Percentiles rank a stretch among this genome's conserved stretches.
phyloP scores from a whole-genome alignment of 2,888 invertebrate genomes.

The Caenorhabditis angaria region DNA sequence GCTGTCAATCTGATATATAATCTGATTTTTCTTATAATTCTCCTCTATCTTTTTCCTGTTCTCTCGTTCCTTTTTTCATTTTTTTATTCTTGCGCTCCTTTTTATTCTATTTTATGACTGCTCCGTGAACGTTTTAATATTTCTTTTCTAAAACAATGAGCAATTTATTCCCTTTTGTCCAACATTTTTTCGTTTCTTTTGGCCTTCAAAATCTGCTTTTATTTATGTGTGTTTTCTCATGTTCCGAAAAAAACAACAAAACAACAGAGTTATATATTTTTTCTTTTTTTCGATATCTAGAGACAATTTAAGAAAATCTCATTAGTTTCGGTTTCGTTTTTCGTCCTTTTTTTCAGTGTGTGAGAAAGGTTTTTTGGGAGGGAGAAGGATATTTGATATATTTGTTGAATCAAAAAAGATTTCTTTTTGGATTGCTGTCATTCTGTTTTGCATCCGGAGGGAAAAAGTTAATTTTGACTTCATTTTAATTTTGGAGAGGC shows the following conservation, averaged over 20 bases:
- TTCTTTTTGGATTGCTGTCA: no score
- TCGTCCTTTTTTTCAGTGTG: background rate
- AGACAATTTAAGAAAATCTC: constrained; percentile 1
- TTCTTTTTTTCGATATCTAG: background rate
- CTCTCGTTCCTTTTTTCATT: background rate
- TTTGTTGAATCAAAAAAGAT: no score
- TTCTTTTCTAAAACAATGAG: background rate
- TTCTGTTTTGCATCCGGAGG: no score
- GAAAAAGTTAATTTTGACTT: no score
- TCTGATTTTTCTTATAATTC: background rate
- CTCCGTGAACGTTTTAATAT: no score
- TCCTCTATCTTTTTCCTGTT: background rate
- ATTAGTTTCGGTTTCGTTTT: constrained; percentile 2
- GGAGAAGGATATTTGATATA: background rate
- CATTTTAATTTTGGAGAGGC: no score
- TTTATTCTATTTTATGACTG: no score
- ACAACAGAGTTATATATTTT: background rate
- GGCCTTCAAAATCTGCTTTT: background rate
- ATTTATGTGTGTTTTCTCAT: background rate
- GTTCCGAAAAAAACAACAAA: no score
- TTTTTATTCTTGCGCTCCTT: no score
- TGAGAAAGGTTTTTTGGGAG: background rate
- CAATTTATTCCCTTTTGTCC: background rate
- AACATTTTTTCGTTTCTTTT: no score
- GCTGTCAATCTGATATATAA: background rate